A percentile compares a stretch with the other conserved stretches of the same genome.
Conservation (phyloP, 2,113 vertebrate genomes). For the Pluvialis apricaria region DNA sequence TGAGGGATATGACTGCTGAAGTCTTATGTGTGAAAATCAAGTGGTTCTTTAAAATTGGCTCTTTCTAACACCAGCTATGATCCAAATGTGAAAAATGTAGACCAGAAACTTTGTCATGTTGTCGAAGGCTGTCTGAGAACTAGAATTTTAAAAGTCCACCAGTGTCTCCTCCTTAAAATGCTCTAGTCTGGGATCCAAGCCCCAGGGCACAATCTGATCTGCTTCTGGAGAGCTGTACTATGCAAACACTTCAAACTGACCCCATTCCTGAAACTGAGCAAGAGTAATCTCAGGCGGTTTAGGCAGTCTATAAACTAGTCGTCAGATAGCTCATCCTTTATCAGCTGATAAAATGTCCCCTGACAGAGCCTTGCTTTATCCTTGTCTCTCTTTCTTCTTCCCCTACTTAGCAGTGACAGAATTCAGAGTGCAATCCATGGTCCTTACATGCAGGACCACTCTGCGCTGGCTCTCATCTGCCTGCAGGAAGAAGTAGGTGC, state of each 20-base stretch:
- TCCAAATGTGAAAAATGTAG: conserved; percentile 1
- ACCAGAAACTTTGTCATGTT: neutral
- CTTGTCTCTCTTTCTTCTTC: neutral
- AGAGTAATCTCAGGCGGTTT: neutral
- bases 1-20: neutral
- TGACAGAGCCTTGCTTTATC: neutral
- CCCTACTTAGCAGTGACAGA: neutral
- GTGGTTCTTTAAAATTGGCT: neutral
- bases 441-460: neutral
- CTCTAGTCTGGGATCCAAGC: neutral
- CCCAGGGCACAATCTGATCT: neutral
- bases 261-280: neutral
- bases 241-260: neutral
- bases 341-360: neutral
- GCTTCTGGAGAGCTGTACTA: neutral
- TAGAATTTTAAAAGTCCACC: neutral
- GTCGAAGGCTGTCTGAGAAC: neutral
- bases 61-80: neutral
- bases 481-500: neutral
- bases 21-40: neutral
- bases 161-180: neutral
- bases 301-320: neutral
- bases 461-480: neutral
- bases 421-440: neutral
- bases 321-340: neutral